Percentiles rank a stretch among this genome's conserved stretches.
phyloP scores from a whole-genome alignment of 1,140 invertebrate genomes.

The Bombus polaris region DNA sequence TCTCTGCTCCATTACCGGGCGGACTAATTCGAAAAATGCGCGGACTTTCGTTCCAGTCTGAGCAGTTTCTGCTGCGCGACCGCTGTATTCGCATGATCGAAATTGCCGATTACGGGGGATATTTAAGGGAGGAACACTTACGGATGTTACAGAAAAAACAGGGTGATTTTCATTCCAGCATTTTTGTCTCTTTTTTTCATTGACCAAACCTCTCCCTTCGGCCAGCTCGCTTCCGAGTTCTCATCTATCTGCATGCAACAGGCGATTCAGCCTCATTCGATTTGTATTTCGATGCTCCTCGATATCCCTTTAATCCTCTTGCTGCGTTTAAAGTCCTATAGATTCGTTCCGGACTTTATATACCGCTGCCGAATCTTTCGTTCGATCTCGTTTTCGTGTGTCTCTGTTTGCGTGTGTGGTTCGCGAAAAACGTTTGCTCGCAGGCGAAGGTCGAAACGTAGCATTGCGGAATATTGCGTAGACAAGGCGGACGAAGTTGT shows the following conservation, averaged over 20 bases:
- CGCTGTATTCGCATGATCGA: slow-evolving; percentile 2
- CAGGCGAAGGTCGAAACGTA: no score
- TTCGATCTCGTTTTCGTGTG: not conserved
- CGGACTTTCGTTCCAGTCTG: not conserved
- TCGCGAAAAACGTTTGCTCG: not conserved
- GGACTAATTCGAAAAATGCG: slow-evolving; percentile 34
- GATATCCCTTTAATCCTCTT: slow-evolving; percentile 61
- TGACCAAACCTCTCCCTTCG: not conserved
- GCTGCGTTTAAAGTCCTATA: slow-evolving; percentile 51
- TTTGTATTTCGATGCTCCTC: slow-evolving; percentile 55
- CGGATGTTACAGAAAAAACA: slow-evolving; percentile 15
- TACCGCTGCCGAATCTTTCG: not conserved
- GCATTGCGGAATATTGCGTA: no score
- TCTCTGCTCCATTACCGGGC: slow-evolving; percentile 16
- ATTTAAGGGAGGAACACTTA: not conserved
- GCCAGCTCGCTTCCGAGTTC: not conserved
- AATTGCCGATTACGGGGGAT: slow-evolving; percentile 25
- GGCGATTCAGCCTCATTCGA: slow-evolving; percentile 49
- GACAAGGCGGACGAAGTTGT: not conserved
- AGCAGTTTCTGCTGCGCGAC: not conserved
- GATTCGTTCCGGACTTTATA: slow-evolving; percentile 5
- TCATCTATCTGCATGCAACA: slow-evolving; percentile 52
- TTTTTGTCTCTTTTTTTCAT: no score
- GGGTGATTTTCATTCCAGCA: not conserved
- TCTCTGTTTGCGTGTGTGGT: not conserved